A percentile compares a stretch with the other conserved stretches of the same genome.
phyloP scores from a whole-genome alignment of 1,140 invertebrate genomes.

The Brachionus plicatilis region DNA sequence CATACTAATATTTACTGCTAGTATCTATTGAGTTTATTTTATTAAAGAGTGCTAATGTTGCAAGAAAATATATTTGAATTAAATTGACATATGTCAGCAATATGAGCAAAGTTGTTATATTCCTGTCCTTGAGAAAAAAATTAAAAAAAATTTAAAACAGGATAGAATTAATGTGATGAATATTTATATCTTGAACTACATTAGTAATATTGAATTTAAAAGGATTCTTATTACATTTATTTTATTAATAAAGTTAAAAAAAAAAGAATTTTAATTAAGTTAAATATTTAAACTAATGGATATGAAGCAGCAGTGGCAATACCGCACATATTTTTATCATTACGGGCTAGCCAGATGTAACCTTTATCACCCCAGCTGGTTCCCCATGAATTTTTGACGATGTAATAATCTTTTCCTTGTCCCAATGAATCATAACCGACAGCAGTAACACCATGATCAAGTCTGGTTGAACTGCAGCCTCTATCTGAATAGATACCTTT shows the following conservation, averaged over 20 bases:
- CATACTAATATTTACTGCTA: no score
- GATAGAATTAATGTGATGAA: background rate
- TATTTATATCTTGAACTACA: background rate
- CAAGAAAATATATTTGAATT: background rate
- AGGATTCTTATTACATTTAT: background rate
- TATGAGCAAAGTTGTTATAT: background rate
- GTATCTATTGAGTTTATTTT: no score
- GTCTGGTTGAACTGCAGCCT: conserved; percentile 43
- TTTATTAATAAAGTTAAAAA: background rate
- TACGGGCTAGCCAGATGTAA: conserved; percentile 82
- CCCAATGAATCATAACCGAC: conserved; percentile 43
- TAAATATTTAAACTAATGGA: conserved; percentile 49
- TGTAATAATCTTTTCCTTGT: conserved; percentile 42
- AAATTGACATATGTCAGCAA: background rate
- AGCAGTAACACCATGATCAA: conserved; percentile 43
- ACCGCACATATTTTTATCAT: conserved; percentile 79
- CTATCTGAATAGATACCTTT: conserved; percentile 45
- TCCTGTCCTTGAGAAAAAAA: background rate
- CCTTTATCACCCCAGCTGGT: conserved; percentile 39
- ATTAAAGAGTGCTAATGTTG: background rate
- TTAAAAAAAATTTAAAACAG: background rate
- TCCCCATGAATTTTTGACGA: conserved; percentile 43
- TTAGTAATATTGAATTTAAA: background rate
- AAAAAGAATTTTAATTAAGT: background rate
- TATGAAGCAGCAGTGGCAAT: conserved; percentile 69